These are phyloP conservation scores for Falco biarmicus DNA, from an alignment of 2,797 vertebrate species.

Conservation along the genomic window DNA sequence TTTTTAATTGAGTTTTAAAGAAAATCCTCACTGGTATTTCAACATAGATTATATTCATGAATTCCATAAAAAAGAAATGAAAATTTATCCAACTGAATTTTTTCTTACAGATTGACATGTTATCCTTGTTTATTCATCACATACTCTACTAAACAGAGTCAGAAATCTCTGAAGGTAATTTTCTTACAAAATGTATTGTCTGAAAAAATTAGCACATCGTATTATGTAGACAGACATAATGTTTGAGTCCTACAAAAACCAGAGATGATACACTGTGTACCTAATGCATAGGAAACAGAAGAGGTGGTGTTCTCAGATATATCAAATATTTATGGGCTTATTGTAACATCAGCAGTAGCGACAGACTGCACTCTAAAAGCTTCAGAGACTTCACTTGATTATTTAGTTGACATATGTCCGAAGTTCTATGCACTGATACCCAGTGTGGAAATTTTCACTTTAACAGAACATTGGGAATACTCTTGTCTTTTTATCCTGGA, in stretches of 20 bases:
- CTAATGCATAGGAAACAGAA: neutral
- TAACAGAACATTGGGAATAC: neutral
- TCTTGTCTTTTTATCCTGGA: neutral
- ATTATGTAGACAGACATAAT: neutral
- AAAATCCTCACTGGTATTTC: neutral
- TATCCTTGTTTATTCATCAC: neutral
- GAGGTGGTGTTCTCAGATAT: neutral
- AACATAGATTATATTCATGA: neutral
- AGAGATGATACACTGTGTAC: neutral
- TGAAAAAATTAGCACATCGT: neutral
- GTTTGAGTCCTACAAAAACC: neutral
- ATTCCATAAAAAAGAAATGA: neutral
- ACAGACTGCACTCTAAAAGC: neutral
- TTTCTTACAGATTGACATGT: neutral
- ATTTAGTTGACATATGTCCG: neutral
- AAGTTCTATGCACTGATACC: neutral
- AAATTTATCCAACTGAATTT: neutral
- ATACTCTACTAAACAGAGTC: neutral
- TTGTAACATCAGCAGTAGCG: neutral
- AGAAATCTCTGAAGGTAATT: neutral
- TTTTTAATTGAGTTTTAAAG: neutral
- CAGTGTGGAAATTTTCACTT: neutral
- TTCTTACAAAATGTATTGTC: neutral
- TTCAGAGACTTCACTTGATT: neutral
- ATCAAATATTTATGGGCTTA: slow-evolving; percentile 37